Evolutionary conservation across 2,888 invertebrate species (phyloP).

Genomic region (Tortricodes alternella): DNA sequence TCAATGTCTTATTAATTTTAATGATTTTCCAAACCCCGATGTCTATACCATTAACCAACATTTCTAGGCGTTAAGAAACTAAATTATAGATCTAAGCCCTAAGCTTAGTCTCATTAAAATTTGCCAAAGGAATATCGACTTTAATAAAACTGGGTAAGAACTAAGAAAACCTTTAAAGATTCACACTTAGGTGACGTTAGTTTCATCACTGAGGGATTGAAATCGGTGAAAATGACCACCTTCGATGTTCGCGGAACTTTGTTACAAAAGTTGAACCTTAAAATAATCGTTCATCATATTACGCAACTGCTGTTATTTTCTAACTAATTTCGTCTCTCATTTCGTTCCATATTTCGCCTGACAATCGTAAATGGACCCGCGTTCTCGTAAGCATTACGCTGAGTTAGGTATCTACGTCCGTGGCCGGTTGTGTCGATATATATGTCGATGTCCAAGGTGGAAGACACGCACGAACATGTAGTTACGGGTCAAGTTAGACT

Average conservation of each 20-base stretch:
- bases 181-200: constrained; percentile 31
- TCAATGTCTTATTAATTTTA: constrained; percentile 28
- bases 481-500: too few species aligned
- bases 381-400: too few species aligned
- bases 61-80: constrained; percentile 28
- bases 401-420: too few species aligned
- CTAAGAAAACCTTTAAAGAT: constrained; percentile 1
- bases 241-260: not conserved
- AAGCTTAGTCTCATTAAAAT: constrained; percentile 17
- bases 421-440: too few species aligned
- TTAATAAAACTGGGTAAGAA: not conserved
- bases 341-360: too few species aligned
- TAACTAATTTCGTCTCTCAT: not conserved
- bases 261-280: constrained; percentile 8
- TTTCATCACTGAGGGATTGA: constrained; percentile 29
- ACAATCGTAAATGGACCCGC: too few species aligned
- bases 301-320: constrained; percentile 2
- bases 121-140: not conserved
- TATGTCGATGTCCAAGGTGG: too few species aligned
- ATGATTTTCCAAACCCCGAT: constrained; percentile 21
- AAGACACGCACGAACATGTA: too few species aligned
- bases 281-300: constrained; percentile 10
- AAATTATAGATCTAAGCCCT: constrained; percentile 28
- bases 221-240: constrained; percentile 30
- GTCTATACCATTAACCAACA: constrained; percentile 5